These are phyloP conservation scores for Xylota sylvarum DNA, from an alignment of 2,888 invertebrate species.

Conservation along the genomic window DNA sequence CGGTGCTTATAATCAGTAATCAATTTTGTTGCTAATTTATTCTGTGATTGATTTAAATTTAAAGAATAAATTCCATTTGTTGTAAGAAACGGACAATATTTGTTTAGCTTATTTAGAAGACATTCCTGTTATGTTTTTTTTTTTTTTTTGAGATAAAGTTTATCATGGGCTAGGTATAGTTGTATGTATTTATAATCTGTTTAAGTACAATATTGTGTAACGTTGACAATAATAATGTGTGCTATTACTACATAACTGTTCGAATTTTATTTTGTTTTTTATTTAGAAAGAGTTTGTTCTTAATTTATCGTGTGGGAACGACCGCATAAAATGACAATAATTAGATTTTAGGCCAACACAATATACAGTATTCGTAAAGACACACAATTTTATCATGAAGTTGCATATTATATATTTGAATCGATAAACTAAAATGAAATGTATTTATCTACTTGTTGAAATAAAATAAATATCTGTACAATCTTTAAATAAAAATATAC, in stretches of 20 bases:
- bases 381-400: slow-evolving; percentile 31
- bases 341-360: slow-evolving; percentile 34
- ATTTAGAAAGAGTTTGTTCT: slow-evolving; percentile 24
- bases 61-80: slow-evolving; percentile 52
- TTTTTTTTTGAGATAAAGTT: not conserved
- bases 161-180: slow-evolving; percentile 11
- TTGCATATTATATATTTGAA: slow-evolving; percentile 21
- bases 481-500: slow-evolving; percentile 32
- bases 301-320: slow-evolving; percentile 7
- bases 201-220: slow-evolving; percentile 60
- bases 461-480: slow-evolving; percentile 42
- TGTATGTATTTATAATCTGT: slow-evolving; percentile 38
- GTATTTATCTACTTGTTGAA: slow-evolving; percentile 71
- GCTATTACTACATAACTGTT: slow-evolving; percentile 24
- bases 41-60: slow-evolving; percentile 70
- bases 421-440: slow-evolving; percentile 29
- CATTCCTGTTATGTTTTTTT: slow-evolving; percentile 2
- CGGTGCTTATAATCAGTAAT: not conserved
- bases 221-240: slow-evolving; percentile 51
- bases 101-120: not conserved
- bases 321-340: slow-evolving; percentile 39
- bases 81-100: slow-evolving; percentile 1
- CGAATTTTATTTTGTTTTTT: slow-evolving; percentile 12
- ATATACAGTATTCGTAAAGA: slow-evolving; percentile 31
- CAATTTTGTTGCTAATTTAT: slow-evolving; percentile 62